Percentiles rank a stretch among this genome's conserved stretches.
These are phyloP conservation scores for Fundulus diaphanus DNA, from an alignment of 2,797 vertebrate genomes.

Conservation along the genomic window DNA sequence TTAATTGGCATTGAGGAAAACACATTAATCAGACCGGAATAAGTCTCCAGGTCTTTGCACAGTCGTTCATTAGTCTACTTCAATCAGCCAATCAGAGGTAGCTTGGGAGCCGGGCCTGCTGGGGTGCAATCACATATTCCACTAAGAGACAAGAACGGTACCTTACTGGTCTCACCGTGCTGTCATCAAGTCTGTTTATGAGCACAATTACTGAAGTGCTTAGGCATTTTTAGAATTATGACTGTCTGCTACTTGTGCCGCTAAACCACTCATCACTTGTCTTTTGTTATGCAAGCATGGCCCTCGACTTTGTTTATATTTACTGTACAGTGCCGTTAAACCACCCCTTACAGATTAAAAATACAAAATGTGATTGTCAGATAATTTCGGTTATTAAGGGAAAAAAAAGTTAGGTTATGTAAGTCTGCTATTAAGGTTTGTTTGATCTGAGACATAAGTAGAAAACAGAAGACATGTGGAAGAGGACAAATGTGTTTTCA, in stretches of 20 bases:
- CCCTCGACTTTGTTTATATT: background rate
- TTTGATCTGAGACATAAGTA: background rate
- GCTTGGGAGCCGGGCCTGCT: constrained; percentile 28
- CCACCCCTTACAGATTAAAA: background rate
- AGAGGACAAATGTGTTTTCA: constrained; percentile 12
- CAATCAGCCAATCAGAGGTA: constrained; percentile 64
- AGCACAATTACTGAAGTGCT: constrained; percentile 22
- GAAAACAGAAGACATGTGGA: background rate
- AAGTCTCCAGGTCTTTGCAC: constrained; percentile 61
- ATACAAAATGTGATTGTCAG: background rate
- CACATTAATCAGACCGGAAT: constrained; percentile 77
- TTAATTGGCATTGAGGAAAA: constrained; percentile 80
- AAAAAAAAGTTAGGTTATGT: background rate
- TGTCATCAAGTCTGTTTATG: constrained; percentile 18
- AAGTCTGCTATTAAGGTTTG: background rate
- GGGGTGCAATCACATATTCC: constrained; percentile 51
- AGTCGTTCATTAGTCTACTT: constrained; percentile 67
- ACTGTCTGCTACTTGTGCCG: constrained; percentile 11
- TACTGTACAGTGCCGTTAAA: background rate
- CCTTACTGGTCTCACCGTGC: constrained; percentile 35
- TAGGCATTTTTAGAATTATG: constrained; percentile 4
- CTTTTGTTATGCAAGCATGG: constrained; percentile 16
- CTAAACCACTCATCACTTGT: background rate
- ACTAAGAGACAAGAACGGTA: constrained; percentile 18
- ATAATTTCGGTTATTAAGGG: background rate